Base-by-base conservation (phyloP, 35 echinoderm and acorn worm genomes). In the Ophiothrix spiculata region DNA sequence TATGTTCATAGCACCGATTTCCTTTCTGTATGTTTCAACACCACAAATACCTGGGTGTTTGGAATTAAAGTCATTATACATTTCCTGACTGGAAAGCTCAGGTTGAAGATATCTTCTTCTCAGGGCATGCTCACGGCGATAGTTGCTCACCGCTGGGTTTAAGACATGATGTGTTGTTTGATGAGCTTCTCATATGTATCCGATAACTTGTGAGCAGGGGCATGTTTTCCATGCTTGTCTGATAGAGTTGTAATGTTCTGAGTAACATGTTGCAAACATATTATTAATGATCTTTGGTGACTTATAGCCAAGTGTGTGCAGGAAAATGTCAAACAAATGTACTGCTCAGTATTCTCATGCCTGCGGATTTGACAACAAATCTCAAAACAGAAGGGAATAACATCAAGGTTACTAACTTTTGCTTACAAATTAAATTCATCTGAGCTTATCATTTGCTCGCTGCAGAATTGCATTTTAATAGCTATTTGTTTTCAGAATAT, bases 31-130 rank as follows among this genome's bases (percentile, higher is more conserved):
- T 28, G 33, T 75, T 75, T 85, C 60, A 25, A 3, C 33, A 36
- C 60, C 56, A 85, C 83, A 85, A 37, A 85, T 33, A 12, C 37
- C 28, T 32, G 81, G 56, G 39, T 85, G 60, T 85, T 85, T 85
- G 11, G 31, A 28, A 60, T 75, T 73, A n/a, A 85, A 74, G 56
- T 85, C 83, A 4, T 85, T 39, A 29, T 73, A 85, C 83, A 85
- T 85, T 8, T 73, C 4, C 13, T 4, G 4, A 2, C 3, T 2
- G 1, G 12, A 21, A 3, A 85, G 12, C 38, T 85, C 83, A 19
- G 83, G 40, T 85, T 56, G 83, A 4, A 85, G 35, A 45, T 85
- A 85, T 75, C 64, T 33, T 42, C 60, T 2, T 35, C 35, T 32
- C 17, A 63, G 83, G 1, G 83, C 83, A 40, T 85, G 83, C 75